phyloP scores from a whole-genome alignment of 2,113 vertebrate species.

The Fulmarus glacialis region DNA sequence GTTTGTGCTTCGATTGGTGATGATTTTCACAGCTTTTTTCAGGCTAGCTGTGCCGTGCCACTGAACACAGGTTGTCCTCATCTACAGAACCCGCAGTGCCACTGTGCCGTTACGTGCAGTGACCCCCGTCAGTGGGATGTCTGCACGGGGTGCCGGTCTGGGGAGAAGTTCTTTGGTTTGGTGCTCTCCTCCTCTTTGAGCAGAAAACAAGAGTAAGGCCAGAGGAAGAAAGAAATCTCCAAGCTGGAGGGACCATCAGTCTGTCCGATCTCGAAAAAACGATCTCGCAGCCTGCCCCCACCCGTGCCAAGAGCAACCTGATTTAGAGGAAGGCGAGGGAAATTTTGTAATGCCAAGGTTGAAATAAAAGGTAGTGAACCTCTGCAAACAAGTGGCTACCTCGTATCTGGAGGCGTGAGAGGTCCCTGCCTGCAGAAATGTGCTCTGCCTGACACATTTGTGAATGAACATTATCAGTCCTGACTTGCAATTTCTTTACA shows the following conservation, averaged over 20 bases:
- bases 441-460: fast-evolving
- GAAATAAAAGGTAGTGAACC: not conserved
- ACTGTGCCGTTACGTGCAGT: fast-evolving
- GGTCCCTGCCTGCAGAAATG: not conserved
- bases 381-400: not conserved
- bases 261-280: not conserved
- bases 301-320: not conserved
- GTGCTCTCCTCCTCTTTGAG: not conserved
- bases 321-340: not conserved
- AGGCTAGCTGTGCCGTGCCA: fast-evolving
- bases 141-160: not conserved
- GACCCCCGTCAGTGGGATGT: fast-evolving
- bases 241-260: not conserved
- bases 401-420: fast-evolving
- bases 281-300: not conserved
- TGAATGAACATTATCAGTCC: not conserved
- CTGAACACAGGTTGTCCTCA: not conserved
- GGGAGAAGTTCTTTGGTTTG: not conserved
- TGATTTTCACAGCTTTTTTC: not conserved
- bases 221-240: not conserved
- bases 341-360: not conserved
- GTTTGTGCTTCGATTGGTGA: not conserved
- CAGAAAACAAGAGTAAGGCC: not conserved
- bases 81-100: not conserved
- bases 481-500: not conserved